Evolutionary conservation across 2,113 vertebrate species (phyloP).

Genomic region (Halichoerus grypus): DNA sequence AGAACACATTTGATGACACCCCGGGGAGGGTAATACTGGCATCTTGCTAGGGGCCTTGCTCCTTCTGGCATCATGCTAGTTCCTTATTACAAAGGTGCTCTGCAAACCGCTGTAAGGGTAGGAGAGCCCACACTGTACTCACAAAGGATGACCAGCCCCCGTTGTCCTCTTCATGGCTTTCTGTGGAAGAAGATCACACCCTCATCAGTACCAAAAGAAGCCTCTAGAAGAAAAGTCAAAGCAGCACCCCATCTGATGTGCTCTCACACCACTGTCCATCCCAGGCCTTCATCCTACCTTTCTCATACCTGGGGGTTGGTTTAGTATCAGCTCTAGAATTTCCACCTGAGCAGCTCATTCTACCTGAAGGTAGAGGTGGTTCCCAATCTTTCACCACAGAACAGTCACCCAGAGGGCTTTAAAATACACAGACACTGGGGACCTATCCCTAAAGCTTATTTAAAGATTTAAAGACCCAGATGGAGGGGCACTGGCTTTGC

Average conservation of each 20-base stretch:
- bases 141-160: conserved; percentile 94
- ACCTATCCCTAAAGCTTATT: neutral
- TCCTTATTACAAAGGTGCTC: neutral
- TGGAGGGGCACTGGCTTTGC: neutral
- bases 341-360: neutral
- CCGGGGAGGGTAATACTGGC: rapidly evolving
- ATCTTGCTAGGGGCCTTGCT: neutral
- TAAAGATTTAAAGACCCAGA: neutral
- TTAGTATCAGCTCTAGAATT: neutral
- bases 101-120: rapidly evolving
- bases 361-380: neutral
- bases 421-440: neutral
- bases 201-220: neutral
- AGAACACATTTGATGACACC: neutral
- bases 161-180: conserved; percentile 80
- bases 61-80: rapidly evolving
- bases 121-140: conserved; percentile 81
- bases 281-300: too few relatives aligned
- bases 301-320: rapidly evolving
- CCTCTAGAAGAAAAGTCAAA: neutral
- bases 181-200: conserved; percentile 71
- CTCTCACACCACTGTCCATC: neutral
- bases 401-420: neutral
- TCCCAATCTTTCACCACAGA: neutral
- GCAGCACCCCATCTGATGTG: neutral